Evolutionary conservation across 2,888 invertebrate genomes (phyloP).

Genomic region (Nephrotoma appendiculata): DNA sequence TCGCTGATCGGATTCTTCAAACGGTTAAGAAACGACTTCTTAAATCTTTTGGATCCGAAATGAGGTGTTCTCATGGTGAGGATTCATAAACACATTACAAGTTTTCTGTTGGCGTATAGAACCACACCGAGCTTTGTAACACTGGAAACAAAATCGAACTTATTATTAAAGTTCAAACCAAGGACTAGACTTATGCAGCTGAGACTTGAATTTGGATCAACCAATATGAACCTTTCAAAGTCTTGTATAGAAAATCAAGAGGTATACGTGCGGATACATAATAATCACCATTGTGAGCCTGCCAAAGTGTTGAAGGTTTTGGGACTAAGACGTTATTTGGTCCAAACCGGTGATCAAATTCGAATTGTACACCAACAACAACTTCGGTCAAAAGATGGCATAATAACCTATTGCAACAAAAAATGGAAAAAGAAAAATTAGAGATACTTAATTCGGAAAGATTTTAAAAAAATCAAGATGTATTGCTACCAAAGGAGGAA

Average conservation of each 20-base stretch:
- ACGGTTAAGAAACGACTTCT: neutral
- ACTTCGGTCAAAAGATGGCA: neutral
- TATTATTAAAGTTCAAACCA: neutral
- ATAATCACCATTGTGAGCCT: no score
- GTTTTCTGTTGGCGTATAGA: neutral
- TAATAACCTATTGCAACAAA: neutral
- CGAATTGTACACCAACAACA: neutral
- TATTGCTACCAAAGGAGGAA: neutral
- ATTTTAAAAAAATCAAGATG: neutral
- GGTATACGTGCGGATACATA: no score
- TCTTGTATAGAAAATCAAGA: neutral
- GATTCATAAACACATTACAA: neutral
- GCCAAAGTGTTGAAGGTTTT: no score
- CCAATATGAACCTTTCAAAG: neutral
- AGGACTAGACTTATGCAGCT: neutral
- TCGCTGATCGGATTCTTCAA: no score
- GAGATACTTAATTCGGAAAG: neutral
- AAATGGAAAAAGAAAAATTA: neutral
- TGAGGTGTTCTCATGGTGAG: neutral
- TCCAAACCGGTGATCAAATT: neutral
- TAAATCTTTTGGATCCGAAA: neutral
- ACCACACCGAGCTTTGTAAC: neutral
- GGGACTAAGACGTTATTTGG: no score
- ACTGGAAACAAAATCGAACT: neutral
- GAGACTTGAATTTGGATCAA: neutral